Conservation (phyloP, 1,140 invertebrate species). For the Ostrea denselamellosa region DNA sequence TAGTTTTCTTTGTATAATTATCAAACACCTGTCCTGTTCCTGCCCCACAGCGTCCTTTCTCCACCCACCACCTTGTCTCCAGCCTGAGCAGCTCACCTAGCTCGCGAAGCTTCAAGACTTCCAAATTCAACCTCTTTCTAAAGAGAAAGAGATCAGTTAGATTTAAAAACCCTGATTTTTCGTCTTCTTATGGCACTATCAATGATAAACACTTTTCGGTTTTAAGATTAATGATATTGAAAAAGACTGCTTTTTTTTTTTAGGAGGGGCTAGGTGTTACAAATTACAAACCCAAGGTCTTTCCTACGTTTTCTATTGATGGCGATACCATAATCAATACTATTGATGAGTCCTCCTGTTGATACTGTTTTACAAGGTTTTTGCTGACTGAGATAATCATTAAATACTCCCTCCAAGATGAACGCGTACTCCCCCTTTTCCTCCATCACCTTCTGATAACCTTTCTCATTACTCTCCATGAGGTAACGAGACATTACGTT, state of each 20-base stretch:
- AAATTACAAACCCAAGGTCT: not conserved
- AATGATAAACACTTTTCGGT: no score
- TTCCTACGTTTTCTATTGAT: slow-evolving; percentile 71
- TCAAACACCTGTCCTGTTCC: not conserved
- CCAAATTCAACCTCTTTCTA: slow-evolving; percentile 70
- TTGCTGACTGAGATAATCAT: slow-evolving; percentile 94
- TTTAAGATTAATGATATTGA: no score
- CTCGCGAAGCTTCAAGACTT: slow-evolving; percentile 71
- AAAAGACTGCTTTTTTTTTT: no score
- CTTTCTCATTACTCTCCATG: slow-evolving; percentile 50
- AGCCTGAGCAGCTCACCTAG: slow-evolving; percentile 67
- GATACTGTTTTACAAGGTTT: slow-evolving; percentile 96
- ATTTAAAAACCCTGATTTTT: not conserved
- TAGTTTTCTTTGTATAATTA: no score
- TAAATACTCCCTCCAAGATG: slow-evolving; percentile 94
- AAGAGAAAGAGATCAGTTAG: slow-evolving; percentile 33
- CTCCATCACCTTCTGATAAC: slow-evolving; percentile 81
- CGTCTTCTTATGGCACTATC: no score
- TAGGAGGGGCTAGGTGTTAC: no score
- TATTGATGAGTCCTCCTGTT: slow-evolving; percentile 91
- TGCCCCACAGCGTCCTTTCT: slow-evolving; percentile 80
- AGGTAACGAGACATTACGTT: not conserved
- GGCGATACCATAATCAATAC: slow-evolving; percentile 95
- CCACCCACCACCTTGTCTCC: slow-evolving; percentile 75
- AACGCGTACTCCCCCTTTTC: slow-evolving; percentile 90